Conservation (phyloP, 2,113 vertebrate species). For the Loxodonta africana region DNA sequence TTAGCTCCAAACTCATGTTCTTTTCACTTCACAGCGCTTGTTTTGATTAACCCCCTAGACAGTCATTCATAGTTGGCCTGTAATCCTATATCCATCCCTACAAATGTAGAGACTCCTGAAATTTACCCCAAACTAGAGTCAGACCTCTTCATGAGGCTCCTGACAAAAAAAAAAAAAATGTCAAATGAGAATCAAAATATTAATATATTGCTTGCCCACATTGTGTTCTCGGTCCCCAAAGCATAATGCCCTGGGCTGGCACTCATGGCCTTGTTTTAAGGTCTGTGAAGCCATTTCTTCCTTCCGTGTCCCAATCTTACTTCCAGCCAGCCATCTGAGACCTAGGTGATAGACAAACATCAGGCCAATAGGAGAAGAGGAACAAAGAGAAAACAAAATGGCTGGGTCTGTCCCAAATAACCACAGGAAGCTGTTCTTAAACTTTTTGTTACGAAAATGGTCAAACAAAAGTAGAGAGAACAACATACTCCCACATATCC, state of each 20-base stretch:
- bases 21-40: rapidly evolving
- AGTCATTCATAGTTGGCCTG: neutral
- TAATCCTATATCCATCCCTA: no score
- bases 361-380: neutral
- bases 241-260: neutral
- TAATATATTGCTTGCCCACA: neutral
- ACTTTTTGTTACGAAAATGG: neutral
- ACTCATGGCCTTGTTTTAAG: neutral
- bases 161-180: neutral
- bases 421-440: neutral
- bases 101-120: no score
- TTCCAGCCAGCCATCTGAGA: neutral
- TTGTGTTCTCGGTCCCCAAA: neutral
- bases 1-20: neutral
- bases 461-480: neutral
- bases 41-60: neutral
- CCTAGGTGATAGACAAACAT: neutral
- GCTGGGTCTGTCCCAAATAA: neutral
- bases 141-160: no score
- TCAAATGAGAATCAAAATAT: neutral
- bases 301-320: neutral
- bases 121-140: neutral
- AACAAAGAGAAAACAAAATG: neutral
- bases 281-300: neutral
- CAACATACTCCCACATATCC: neutral